Base-by-base conservation (phyloP, 2,797 vertebrate species). In the Enteromius argenteus region DNA sequence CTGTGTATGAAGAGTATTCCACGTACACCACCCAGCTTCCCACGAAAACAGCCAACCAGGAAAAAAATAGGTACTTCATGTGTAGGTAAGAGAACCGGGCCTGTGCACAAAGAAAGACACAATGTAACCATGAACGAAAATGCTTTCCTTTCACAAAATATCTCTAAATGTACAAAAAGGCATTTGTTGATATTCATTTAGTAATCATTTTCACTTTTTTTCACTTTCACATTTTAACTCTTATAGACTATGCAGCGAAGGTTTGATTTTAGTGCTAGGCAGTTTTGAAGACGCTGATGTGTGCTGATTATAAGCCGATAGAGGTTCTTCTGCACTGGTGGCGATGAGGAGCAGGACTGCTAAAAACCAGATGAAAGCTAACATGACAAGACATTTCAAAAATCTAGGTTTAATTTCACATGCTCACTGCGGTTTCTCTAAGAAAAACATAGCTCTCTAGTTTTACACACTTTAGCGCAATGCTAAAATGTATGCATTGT, bases 1-100 rank as follows among this genome's bases (percentile, higher is more conserved):
- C 98, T 81, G 97, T 97, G 94, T 99, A 98, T 88, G 97, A 93
- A 4, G 97, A 99, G 87, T 99, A 99, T 88, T 99, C 96, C 62
- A 98, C 97, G 37, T 99, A 99, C 51, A 97, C 91, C 64, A 99
- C 95, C 98, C 98, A 99, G 94, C 98, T 99, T 90, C 98, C 96
- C 91, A 99, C 93, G 80, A 99, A 98, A 89, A 99, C 96, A 0
- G 93, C 97, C 94, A 99, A 91, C 98, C 98, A 99, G 83, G 97
- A 99, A 80, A 98, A 96, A 94, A 99, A 99, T 91, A 99, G 96
- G 90, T 97, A 99, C 92, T 98, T 99, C 95, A 99, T 97, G 81
- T 97, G 96, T 66, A 97, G 90, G 60, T 97, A 97, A 3, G 97
- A 98, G 89, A 98, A 95, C 83, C 96, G 96, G 90, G 96, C 94